Evolutionary conservation across 2,113 vertebrate genomes (phyloP), one percentile per base, ranked within the genome.

Genomic region (Hemichromis elongatus): DNA sequence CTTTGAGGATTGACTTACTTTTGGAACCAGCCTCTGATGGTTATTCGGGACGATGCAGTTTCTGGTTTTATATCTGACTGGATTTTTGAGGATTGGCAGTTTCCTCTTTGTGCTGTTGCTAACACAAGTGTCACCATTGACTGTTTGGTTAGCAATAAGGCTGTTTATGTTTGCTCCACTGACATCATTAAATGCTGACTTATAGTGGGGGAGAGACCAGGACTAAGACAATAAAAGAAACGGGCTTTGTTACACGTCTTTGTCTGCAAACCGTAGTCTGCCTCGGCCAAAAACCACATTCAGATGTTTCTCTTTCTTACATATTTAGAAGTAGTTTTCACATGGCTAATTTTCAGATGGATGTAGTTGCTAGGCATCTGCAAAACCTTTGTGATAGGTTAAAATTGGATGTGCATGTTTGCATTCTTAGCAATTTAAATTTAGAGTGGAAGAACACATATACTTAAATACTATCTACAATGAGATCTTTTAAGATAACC

Each of bases 351-450:
- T 89, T 86, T 33, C 61, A 37, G n/a, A 81, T 80, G 61, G 78
- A 90, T 88, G 24, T 33, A 26, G 90, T 94, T 92, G 92, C 92
- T 87, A 90, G 55, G 91, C 82, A 79, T 93, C 92, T 90, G 77
- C 21, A 85, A 80, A 84, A 9, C 57, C 87, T 82, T 81, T 89
- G 80, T 80, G 7, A 75, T n/a, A 35, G 40, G 12, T 91, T 89
- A 82, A 91, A 83, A 83, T 56, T 40, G 35, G 56, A 77, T 42
- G 53, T 80, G 63, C 68, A 77, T 42, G 59, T 84, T 86, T 90
- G 10, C 80, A 84, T 84, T 89, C 77, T 61, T 56, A 73, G 35
- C 24, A 59, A 80, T 40, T 63, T 45, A 30, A 14, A 81, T 79
- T 89, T 68, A 80, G 70, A 77, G 50, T 59, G 35, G 42, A 54